These are phyloP conservation scores for Periplaneta americana DNA, from an alignment of 1,140 invertebrate genomes.

Conservation along the genomic window DNA sequence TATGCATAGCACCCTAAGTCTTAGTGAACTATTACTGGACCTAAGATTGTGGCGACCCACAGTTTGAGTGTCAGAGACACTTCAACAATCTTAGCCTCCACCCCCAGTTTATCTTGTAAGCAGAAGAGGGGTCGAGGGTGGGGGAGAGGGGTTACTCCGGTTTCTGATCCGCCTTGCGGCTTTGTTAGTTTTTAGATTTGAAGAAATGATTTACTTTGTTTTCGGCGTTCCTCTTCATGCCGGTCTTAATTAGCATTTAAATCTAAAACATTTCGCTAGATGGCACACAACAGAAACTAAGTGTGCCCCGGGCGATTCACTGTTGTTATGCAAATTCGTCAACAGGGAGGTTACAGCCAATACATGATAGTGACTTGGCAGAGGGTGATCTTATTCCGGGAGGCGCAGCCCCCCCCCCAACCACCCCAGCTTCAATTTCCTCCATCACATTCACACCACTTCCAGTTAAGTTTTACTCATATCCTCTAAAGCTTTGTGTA, in stretches of 20 bases:
- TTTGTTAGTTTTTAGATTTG: slow-evolving; percentile 8
- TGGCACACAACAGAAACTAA: not conserved
- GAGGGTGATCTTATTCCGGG: not conserved
- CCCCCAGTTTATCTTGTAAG: not conserved
- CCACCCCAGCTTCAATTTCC: no score
- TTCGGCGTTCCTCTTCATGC: slow-evolving; percentile 3
- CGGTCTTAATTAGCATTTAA: slow-evolving; percentile 21
- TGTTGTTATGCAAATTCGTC: slow-evolving; percentile 21
- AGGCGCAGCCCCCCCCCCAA: no score
- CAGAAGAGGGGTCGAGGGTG: not conserved
- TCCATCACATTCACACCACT: no score
- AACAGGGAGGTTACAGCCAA: not conserved
- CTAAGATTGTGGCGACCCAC: no score
- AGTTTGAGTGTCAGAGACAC: no score
- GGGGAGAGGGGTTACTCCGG: not conserved
- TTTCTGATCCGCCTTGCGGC: not conserved
- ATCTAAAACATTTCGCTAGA: slow-evolving; percentile 13
- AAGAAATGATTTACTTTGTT: slow-evolving; percentile 7
- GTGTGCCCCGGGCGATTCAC: not conserved
- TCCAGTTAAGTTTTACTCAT: no score
- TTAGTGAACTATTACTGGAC: no score
- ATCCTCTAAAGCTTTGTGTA: no score
- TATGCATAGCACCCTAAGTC: no score
- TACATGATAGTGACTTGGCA: not conserved
- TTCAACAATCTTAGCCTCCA: no score